Conservation (phyloP, 2,888 invertebrate genomes). For the Sericinus montela region DNA sequence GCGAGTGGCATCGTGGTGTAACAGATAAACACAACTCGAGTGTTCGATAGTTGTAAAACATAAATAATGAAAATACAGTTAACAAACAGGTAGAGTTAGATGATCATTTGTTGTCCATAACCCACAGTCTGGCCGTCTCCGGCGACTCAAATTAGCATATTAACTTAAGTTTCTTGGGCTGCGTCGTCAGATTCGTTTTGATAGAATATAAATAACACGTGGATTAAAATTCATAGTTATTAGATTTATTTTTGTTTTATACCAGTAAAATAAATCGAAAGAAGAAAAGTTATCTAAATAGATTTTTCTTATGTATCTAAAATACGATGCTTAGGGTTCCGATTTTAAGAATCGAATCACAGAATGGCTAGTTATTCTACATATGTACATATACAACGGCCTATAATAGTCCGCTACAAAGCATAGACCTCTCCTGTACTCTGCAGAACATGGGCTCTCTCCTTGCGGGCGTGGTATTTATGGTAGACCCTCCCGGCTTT, state of each 20-base stretch:
- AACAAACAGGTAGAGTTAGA: constrained; percentile 27
- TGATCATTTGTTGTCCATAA: constrained; percentile 33
- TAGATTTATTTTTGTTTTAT: constrained; percentile 10
- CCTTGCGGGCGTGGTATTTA: no score
- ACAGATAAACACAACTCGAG: constrained; percentile 3
- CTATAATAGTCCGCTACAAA: no score
- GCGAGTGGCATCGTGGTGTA: constrained; percentile 21
- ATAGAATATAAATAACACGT: constrained; percentile 9
- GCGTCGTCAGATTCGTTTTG: constrained; percentile 16
- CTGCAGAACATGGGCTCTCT: no score
- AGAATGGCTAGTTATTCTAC: no score
- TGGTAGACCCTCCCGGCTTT: no score
- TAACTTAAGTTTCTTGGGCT: constrained; percentile 24
- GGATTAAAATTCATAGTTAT: constrained; percentile 11
- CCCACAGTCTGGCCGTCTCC: constrained; percentile 29
- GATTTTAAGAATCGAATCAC: no score
- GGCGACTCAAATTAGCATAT: constrained; percentile 42
- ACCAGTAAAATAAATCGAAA: no score
- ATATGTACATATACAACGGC: no score
- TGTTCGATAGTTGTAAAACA: constrained; percentile 20
- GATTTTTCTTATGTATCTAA: no score
- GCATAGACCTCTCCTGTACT: no score
- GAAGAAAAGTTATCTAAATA: no score
- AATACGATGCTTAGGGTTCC: no score
- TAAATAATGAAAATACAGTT: constrained; percentile 42